These are phyloP conservation scores for Enteromius paludinosus DNA, from an alignment of 2,797 vertebrate species.

Conservation along the genomic window DNA sequence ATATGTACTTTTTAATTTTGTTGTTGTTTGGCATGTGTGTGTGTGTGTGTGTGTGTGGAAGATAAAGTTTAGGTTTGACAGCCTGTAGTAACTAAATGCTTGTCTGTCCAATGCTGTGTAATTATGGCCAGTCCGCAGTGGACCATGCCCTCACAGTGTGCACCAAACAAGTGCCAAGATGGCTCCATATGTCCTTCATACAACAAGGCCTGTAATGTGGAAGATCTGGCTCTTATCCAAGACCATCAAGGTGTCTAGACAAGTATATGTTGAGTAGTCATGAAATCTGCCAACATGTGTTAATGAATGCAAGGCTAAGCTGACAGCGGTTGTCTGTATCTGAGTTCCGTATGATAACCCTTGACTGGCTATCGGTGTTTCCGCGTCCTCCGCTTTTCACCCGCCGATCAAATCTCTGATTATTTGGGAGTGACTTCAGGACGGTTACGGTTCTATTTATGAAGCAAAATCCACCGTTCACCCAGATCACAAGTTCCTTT, in stretches of 20 bases:
- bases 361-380: conserved; percentile 36
- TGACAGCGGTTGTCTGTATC: conserved; percentile 13
- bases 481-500: conserved; percentile 49
- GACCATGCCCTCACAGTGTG: conserved; percentile 41
- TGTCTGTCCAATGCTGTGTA: conserved; percentile 3
- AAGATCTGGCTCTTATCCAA: conserved; percentile 46
- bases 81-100: no score
- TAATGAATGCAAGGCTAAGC: conserved; percentile 44
- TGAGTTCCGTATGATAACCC: conserved; percentile 33
- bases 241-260: conserved; percentile 49
- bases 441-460: conserved; percentile 37
- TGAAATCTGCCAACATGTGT: conserved; percentile 52
- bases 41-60: not conserved
- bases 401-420: conserved; percentile 33
- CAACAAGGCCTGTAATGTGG: conserved; percentile 38
- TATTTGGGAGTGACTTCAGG: conserved; percentile 32
- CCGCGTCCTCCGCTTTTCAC: not conserved
- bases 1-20: not conserved
- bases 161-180: conserved; percentile 32
- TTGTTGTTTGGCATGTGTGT: not conserved
- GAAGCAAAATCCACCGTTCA: conserved; percentile 45
- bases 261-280: conserved; percentile 47
- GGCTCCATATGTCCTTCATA: conserved; percentile 55
- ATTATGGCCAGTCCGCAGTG: conserved; percentile 43
- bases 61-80: not conserved